These are phyloP conservation scores for Neodontobutis hainanensis DNA, from an alignment of 2,113 vertebrate species.

Conservation along the genomic window DNA sequence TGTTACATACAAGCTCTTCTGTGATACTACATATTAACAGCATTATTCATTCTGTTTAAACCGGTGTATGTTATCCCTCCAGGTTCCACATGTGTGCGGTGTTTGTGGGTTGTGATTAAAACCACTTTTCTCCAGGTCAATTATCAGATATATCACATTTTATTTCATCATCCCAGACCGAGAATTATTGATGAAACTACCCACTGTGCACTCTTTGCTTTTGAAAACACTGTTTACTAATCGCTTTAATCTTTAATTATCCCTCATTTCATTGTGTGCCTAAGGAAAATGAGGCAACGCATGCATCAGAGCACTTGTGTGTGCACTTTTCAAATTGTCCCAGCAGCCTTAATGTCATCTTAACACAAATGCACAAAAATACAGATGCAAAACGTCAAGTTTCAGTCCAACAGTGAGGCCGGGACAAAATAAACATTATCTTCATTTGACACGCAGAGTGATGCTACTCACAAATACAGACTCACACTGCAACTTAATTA, in stretches of 20 bases:
- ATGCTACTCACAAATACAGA: too few species aligned
- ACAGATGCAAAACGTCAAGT: constrained; percentile 46
- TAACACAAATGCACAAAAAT: constrained; percentile 38
- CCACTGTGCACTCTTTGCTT: constrained; percentile 18
- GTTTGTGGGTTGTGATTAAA: constrained; percentile 17
- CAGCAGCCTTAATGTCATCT: constrained; percentile 51
- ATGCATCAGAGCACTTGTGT: constrained; percentile 42
- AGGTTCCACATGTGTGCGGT: constrained; percentile 9
- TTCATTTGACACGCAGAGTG: too few species aligned
- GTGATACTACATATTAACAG: neutral
- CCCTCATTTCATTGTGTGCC: constrained; percentile 56
- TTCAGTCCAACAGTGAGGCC: constrained; percentile 20
- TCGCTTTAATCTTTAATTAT: constrained; percentile 58
- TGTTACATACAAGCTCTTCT: too few species aligned
- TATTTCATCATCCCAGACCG: constrained; percentile 37
- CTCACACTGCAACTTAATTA: neutral
- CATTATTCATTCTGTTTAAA: constrained; percentile 40
- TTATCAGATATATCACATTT: constrained; percentile 11
- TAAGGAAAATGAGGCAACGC: constrained; percentile 35
- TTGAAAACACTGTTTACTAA: constrained; percentile 52
- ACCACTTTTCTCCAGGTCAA: constrained; percentile 12
- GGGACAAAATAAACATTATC: too few species aligned
- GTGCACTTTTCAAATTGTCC: constrained; percentile 36
- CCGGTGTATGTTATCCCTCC: constrained; percentile 13
- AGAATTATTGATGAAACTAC: constrained; percentile 24